These are phyloP conservation scores for Eremobia ochroleuca DNA, from an alignment of 2,888 invertebrate genomes.

Conservation along the genomic window DNA sequence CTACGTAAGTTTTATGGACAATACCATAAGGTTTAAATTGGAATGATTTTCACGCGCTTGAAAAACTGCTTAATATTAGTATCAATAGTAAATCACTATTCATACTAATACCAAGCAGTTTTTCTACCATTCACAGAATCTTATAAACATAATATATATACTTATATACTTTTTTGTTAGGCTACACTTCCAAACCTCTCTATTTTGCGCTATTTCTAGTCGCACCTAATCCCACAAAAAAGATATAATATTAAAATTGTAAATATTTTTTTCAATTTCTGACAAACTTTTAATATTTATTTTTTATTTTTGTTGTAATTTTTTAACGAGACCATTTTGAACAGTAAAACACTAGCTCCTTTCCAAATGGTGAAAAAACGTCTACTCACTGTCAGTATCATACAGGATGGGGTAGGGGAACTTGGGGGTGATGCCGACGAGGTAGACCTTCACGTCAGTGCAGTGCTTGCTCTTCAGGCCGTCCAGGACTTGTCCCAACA, in stretches of 20 bases:
- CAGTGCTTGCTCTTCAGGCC: conserved; percentile 91
- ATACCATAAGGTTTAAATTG: not conserved
- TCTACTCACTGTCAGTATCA: conserved; percentile 85
- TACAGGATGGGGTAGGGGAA: conserved; percentile 85
- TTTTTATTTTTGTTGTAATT: not conserved
- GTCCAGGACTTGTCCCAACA: conserved; percentile 91
- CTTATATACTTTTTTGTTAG: not conserved
- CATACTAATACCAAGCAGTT: not conserved
- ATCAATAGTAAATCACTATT: not conserved
- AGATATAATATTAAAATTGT: not conserved
- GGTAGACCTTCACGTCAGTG: conserved; percentile 87
- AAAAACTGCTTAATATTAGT: too few species aligned
- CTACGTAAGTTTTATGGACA: not conserved
- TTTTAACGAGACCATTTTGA: not conserved
- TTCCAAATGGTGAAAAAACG: not conserved
- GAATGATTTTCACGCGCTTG: not conserved
- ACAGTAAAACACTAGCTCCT: not conserved
- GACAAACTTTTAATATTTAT: not conserved
- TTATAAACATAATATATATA: not conserved
- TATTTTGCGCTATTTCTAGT: not conserved
- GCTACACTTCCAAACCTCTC: not conserved
- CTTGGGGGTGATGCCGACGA: conserved; percentile 91
- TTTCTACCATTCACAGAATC: not conserved
- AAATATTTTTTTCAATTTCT: not conserved
- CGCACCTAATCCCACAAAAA: not conserved